Percentiles rank a stretch among this genome's conserved stretches.
Evolutionary conservation across 2,797 vertebrate species (phyloP).

Genomic region (Telmatherina bonti): DNA sequence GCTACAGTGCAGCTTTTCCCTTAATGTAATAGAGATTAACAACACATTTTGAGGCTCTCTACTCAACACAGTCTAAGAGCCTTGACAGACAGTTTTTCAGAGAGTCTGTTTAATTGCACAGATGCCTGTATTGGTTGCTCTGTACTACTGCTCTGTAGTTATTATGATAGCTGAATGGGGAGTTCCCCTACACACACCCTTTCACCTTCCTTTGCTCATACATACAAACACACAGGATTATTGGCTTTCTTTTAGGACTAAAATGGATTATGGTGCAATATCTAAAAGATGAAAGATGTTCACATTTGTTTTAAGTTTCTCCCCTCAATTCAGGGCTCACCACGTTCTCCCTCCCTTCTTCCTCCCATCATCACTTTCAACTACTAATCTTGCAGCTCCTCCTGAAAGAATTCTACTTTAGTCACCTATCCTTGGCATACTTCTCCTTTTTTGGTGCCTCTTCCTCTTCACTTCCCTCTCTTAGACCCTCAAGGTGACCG

Average conservation of each 20-base stretch:
- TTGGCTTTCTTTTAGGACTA: slow-evolving; percentile 28
- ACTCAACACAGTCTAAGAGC: slow-evolving; percentile 21
- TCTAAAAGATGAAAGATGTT: slow-evolving; percentile 47
- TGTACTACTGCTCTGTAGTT: slow-evolving; percentile 40
- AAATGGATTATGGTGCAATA: slow-evolving; percentile 45
- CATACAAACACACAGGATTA: slow-evolving; percentile 9
- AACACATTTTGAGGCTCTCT: slow-evolving; percentile 48
- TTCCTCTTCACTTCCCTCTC: slow-evolving; percentile 32
- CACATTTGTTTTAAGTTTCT: slow-evolving; percentile 26
- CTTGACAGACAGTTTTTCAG: background rate
- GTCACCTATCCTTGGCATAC: slow-evolving; percentile 12
- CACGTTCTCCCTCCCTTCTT: slow-evolving; percentile 17
- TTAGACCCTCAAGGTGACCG: slow-evolving; percentile 71
- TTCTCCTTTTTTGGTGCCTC: slow-evolving; percentile 21
- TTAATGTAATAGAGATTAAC: slow-evolving; percentile 47
- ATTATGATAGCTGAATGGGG: slow-evolving; percentile 20
- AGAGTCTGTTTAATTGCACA: slow-evolving; percentile 18
- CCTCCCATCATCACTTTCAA: slow-evolving; percentile 35
- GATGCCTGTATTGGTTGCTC: slow-evolving; percentile 13
- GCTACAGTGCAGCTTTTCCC: slow-evolving; percentile 35
- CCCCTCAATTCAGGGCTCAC: slow-evolving; percentile 19
- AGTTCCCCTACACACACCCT: slow-evolving; percentile 5
- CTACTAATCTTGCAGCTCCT: slow-evolving; percentile 45
- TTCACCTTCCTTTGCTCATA: background rate
- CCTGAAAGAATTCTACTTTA: slow-evolving; percentile 20